A percentile compares a stretch with the other conserved stretches of the same genome.
Conservation (phyloP, 2,888 invertebrate species). For the Aleiodes leptofemur region DNA sequence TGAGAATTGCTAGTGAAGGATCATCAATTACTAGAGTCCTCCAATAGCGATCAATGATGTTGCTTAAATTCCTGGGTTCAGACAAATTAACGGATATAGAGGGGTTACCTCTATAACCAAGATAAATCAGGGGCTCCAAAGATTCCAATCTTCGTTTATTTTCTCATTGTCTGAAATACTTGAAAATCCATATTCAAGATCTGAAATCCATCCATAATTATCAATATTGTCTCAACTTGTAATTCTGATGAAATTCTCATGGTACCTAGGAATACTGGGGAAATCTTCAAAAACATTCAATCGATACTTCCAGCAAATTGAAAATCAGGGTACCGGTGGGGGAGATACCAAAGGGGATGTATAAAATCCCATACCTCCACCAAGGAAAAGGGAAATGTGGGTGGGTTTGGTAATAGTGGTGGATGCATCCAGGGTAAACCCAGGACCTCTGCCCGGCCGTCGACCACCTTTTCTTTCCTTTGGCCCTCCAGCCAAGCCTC, state of each 20-base stretch:
- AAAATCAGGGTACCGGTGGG: conserved; percentile 47
- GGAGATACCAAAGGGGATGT: conserved; percentile 36
- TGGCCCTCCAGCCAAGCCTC: conserved; percentile 23
- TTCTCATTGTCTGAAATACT: neutral
- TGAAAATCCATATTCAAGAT: neutral
- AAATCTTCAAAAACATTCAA: conserved; percentile 41
- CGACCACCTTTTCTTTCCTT: conserved; percentile 48
- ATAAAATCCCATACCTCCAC: conserved; percentile 50
- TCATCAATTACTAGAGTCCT: conserved; percentile 22
- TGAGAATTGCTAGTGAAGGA: conserved; percentile 22
- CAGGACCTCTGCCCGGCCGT: conserved; percentile 44
- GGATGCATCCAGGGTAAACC: conserved; percentile 59
- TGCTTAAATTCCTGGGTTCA: conserved; percentile 11
- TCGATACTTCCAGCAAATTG: conserved; percentile 42
- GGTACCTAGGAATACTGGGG: conserved; percentile 21
- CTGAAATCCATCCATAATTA: neutral
- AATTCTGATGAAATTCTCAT: neutral
- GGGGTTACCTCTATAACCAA: neutral
- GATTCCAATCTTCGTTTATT: neutral
- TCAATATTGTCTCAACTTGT: neutral
- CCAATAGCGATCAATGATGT: conserved; percentile 5
- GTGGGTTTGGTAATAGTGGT: conserved; percentile 50
- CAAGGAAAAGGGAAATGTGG: conserved; percentile 44
- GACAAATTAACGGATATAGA: conserved; percentile 1
- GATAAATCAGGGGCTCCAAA: neutral